These are phyloP conservation scores for Fragum sueziense DNA, from an alignment of 2,888 invertebrate species.

Conservation along the genomic window DNA sequence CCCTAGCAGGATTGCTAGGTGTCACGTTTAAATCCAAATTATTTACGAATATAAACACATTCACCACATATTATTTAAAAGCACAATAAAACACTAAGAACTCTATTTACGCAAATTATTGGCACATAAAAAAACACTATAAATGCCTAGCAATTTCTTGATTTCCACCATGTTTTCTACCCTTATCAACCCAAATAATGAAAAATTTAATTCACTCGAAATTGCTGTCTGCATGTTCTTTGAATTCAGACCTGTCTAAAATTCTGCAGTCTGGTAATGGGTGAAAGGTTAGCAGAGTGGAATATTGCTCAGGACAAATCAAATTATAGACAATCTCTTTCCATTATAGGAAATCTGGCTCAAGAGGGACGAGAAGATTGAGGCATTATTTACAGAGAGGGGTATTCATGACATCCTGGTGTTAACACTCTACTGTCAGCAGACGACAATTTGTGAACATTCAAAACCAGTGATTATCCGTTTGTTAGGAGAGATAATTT, in stretches of 20 bases:
- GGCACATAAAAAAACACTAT: no score
- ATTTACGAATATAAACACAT: no score
- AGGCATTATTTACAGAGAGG: neutral
- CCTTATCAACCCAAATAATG: neutral
- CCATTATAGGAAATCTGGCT: neutral
- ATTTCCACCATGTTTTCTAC: neutral
- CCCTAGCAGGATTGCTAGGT: no score
- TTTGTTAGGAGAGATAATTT: neutral
- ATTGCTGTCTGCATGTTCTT: neutral
- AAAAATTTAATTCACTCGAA: neutral
- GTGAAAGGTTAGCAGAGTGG: neutral
- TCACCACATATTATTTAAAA: no score
- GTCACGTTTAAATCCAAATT: no score
- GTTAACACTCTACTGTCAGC: neutral
- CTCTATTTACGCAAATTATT: no score
- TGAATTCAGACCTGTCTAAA: neutral
- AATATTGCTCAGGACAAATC: neutral
- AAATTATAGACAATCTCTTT: neutral
- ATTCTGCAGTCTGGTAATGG: no score
- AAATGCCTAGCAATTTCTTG: neutral
- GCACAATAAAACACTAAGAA: no score
- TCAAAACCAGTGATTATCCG: neutral
- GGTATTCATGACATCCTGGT: neutral
- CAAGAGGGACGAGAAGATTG: neutral
- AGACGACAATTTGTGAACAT: neutral